These are phyloP conservation scores for Channa maculata DNA, from an alignment of 2,113 vertebrate genomes.

Conservation along the genomic window DNA sequence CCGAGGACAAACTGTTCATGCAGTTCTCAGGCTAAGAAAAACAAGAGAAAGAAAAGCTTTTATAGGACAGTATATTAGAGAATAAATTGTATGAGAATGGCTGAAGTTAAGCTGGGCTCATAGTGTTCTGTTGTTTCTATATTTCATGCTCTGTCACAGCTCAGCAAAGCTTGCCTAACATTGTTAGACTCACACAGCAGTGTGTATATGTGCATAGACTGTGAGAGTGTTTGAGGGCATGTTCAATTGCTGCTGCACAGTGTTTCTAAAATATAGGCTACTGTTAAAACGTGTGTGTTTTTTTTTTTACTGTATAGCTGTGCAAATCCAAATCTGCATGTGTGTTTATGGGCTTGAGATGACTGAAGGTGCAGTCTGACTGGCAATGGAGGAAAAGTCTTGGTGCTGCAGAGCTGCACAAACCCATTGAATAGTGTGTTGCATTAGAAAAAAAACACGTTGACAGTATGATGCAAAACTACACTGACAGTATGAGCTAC, in stretches of 20 bases:
- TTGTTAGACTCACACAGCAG: slow-evolving; percentile 63
- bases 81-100: slow-evolving; percentile 35
- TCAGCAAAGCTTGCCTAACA: slow-evolving; percentile 73
- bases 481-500: slow-evolving; percentile 15
- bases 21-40: slow-evolving; percentile 7
- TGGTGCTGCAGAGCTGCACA: slow-evolving; percentile 73
- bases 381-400: slow-evolving; percentile 57
- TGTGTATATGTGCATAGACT: slow-evolving; percentile 56
- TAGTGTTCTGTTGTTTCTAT: slow-evolving; percentile 65
- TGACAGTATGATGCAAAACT: slow-evolving; percentile 22
- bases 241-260: slow-evolving; percentile 40
- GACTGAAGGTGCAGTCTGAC: slow-evolving; percentile 56
- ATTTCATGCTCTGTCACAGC: slow-evolving; percentile 76
- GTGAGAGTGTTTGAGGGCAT: slow-evolving; percentile 11
- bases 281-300: slow-evolving; percentile 21
- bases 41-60: slow-evolving; percentile 33
- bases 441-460: slow-evolving; percentile 29
- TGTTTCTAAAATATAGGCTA: slow-evolving; percentile 47
- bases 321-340: slow-evolving; percentile 10
- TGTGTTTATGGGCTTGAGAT: slow-evolving; percentile 39
- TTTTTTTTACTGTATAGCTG: slow-evolving; percentile 4
- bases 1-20: slow-evolving; percentile 18
- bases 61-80: slow-evolving; percentile 31
- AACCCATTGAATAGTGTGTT: slow-evolving; percentile 35
- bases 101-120: slow-evolving; percentile 50